phyloP scores from a whole-genome alignment of 1,140 invertebrate species.

The Saccostrea cuccullata region DNA sequence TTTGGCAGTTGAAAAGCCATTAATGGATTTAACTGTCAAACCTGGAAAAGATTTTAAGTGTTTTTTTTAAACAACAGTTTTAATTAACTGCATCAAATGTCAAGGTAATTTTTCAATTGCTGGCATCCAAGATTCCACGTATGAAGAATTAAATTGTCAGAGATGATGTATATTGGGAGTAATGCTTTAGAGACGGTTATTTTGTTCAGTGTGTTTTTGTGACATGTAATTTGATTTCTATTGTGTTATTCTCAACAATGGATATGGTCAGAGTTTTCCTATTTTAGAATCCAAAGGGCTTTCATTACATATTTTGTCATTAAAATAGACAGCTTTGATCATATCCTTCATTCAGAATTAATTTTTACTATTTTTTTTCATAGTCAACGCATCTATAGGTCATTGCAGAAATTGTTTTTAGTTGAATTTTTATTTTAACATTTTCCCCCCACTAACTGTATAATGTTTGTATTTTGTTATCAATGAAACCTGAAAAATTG shows the following conservation, averaged over 20 bases:
- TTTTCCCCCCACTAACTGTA: background rate
- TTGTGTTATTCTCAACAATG: background rate
- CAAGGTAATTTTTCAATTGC: background rate
- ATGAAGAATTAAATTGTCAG: background rate
- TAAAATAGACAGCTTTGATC: constrained; percentile 40
- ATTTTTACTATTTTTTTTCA: background rate
- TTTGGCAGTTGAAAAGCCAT: background rate
- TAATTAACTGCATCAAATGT: background rate
- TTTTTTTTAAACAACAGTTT: constrained; percentile 44
- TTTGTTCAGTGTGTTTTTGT: background rate
- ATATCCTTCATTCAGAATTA: constrained; percentile 23
- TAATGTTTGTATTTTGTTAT: background rate
- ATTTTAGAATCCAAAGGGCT: constrained; percentile 37
- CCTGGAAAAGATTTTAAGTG: constrained; percentile 9
- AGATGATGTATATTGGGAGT: background rate
- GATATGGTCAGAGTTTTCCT: constrained; percentile 39
- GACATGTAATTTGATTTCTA: background rate
- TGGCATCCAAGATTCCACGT: background rate
- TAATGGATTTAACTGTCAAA: background rate
- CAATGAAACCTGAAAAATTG: background rate
- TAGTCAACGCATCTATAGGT: background rate
- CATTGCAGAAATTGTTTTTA: constrained; percentile 13
- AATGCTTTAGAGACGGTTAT: background rate
- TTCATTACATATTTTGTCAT: constrained; percentile 43
- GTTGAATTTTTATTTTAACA: constrained; percentile 29